Evolutionary conservation across 2,113 vertebrate species (phyloP).

Genomic region (Hippoglossus stenolepis): DNA sequence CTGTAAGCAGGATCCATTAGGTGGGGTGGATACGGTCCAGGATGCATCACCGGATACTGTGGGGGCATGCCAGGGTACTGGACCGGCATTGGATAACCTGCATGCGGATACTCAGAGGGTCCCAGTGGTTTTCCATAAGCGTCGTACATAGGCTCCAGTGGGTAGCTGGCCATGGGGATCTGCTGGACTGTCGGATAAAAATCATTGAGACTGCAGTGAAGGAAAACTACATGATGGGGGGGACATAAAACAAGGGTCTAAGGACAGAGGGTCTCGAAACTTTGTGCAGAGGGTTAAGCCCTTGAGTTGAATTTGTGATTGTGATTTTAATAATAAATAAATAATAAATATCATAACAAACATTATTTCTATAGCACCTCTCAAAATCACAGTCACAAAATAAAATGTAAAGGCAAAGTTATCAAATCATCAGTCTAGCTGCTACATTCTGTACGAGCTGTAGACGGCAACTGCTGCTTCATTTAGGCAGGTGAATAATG

Average conservation of each 20-base stretch:
- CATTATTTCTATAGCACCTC: no score
- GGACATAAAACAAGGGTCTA: neutral
- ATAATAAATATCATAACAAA: no score
- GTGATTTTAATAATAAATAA: no score
- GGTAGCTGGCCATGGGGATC: slow-evolving; percentile 88
- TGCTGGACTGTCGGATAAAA: slow-evolving; percentile 82
- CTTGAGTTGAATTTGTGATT: neutral
- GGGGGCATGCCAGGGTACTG: slow-evolving; percentile 82
- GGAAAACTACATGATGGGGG: neutral
- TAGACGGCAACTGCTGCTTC: no score
- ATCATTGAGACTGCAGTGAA: neutral
- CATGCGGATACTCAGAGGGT: slow-evolving; percentile 69
- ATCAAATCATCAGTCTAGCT: no score
- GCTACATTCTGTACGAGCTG: no score
- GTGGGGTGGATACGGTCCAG: slow-evolving; percentile 71
- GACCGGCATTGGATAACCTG: slow-evolving; percentile 77
- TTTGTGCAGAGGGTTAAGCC: neutral
- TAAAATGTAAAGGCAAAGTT: no score
- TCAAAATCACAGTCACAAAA: no score
- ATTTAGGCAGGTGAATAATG: no score
- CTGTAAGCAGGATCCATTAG: slow-evolving; percentile 74
- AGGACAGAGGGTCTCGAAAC: neutral
- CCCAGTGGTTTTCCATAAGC: slow-evolving; percentile 83
- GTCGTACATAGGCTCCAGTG: slow-evolving; percentile 85
- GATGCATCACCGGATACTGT: slow-evolving; percentile 82